Percentiles rank a stretch among this genome's conserved stretches.
These are phyloP conservation scores for Eupithecia subumbrata DNA, from an alignment of 2,888 invertebrate species.

Conservation along the genomic window DNA sequence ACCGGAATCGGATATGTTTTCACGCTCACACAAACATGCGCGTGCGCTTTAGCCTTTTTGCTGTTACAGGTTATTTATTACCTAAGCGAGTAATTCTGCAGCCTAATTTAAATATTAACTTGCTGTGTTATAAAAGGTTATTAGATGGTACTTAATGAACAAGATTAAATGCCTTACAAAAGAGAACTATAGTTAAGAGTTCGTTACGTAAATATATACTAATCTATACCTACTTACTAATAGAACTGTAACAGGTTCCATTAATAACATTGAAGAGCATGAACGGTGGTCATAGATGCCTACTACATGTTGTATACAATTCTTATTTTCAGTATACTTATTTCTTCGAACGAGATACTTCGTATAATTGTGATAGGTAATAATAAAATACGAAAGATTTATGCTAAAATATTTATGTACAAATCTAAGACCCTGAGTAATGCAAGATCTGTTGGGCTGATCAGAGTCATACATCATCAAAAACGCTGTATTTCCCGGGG, in stretches of 20 bases:
- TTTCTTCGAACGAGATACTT: no score
- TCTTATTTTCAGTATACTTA: no score
- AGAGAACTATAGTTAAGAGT: not conserved
- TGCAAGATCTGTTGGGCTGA: not conserved
- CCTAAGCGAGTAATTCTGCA: constrained; percentile 14
- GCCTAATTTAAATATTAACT: not conserved
- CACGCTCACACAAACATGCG: constrained; percentile 17
- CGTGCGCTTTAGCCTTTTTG: constrained; percentile 25
- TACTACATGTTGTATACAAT: no score
- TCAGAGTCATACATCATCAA: not conserved
- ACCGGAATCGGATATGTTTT: constrained; percentile 36
- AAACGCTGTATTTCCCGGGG: constrained; percentile 9
- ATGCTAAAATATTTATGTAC: not conserved
- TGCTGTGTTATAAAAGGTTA: not conserved
- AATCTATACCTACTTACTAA: no score
- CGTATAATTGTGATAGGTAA: not conserved
- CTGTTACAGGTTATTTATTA: constrained; percentile 17
- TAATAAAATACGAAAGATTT: not conserved
- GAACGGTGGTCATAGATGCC: no score
- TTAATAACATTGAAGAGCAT: no score
- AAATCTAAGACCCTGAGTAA: not conserved
- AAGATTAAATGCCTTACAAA: not conserved
- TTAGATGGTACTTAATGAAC: not conserved
- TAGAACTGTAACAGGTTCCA: no score
- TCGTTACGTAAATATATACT: not conserved